Conservation (phyloP, 2,797 vertebrate species). For the Selene dorsalis region DNA sequence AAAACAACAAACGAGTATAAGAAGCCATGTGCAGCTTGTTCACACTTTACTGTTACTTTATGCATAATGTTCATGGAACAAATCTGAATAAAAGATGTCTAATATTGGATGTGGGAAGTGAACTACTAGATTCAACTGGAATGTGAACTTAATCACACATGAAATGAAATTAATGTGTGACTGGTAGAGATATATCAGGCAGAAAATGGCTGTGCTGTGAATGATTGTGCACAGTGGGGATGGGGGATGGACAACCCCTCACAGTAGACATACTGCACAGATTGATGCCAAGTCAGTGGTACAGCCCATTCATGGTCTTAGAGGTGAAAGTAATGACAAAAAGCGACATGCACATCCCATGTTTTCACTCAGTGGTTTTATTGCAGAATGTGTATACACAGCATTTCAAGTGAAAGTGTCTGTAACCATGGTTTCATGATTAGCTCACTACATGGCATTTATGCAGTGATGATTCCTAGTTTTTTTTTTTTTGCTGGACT, state of each 20-base stretch:
- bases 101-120: not conserved
- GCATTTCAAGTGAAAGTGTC: constrained; percentile 72
- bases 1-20: not conserved
- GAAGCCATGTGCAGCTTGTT: not conserved
- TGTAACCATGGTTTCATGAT: constrained; percentile 35
- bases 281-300: too few relatives aligned
- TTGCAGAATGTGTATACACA: constrained; percentile 74
- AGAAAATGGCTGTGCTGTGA: not conserved
- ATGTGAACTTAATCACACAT: too few relatives aligned
- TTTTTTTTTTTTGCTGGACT: constrained; percentile 14
- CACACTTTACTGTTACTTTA: too few relatives aligned
- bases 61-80: too few relatives aligned
- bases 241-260: too few relatives aligned
- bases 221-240: too few relatives aligned
- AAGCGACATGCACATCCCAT: constrained; percentile 2
- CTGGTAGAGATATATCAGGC: not conserved
- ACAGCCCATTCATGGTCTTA: not conserved
- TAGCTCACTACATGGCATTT: constrained; percentile 21
- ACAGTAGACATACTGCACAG: too few relatives aligned
- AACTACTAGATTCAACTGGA: not conserved
- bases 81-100: too few relatives aligned
- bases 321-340: constrained; percentile 9
- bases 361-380: constrained; percentile 51
- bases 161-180: not conserved
- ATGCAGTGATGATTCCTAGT: constrained; percentile 43